A percentile compares a stretch with the other conserved stretches of the same genome.
These are phyloP conservation scores for Agriopis leucophaearia DNA, from an alignment of 2,888 invertebrate genomes.

Conservation along the genomic window DNA sequence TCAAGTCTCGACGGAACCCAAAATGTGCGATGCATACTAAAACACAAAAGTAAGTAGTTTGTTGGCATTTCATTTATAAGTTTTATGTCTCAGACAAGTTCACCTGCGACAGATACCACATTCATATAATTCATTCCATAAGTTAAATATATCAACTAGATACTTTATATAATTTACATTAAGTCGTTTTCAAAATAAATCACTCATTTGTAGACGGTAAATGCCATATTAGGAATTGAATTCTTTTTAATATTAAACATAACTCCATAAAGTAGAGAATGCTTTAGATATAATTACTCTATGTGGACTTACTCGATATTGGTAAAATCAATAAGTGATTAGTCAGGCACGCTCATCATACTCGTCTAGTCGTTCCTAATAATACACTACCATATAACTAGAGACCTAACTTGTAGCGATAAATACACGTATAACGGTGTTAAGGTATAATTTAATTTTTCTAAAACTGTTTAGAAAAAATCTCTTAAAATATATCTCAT, in stretches of 20 bases:
- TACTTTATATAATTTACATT: constrained; percentile 75
- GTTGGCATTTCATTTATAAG: constrained; percentile 71
- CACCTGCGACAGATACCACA: constrained; percentile 43
- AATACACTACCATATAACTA: constrained; percentile 65
- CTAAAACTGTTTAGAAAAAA: constrained; percentile 82
- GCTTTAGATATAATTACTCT: constrained; percentile 51
- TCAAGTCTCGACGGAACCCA: constrained; percentile 62
- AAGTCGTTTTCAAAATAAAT: constrained; percentile 75
- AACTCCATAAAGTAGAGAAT: constrained; percentile 60
- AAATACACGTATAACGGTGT: constrained; percentile 80
- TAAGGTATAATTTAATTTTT: constrained; percentile 63
- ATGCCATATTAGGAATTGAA: constrained; percentile 85
- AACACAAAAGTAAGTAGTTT: constrained; percentile 58
- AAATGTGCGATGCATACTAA: constrained; percentile 64
- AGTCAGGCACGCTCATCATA: constrained; percentile 66
- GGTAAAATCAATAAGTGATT: constrained; percentile 69
- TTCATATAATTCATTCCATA: constrained; percentile 62
- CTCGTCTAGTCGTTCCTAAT: constrained; percentile 59
- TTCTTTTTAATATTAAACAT: constrained; percentile 60
- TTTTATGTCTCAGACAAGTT: constrained; percentile 36
- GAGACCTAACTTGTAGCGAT: constrained; percentile 76
- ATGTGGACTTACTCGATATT: constrained; percentile 64
- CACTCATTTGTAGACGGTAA: constrained; percentile 83
- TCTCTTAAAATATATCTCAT: constrained; percentile 86
- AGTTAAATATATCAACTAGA: constrained; percentile 68